phyloP scores from a whole-genome alignment of 2,888 invertebrate species.

The Asteroscopus sphinx region DNA sequence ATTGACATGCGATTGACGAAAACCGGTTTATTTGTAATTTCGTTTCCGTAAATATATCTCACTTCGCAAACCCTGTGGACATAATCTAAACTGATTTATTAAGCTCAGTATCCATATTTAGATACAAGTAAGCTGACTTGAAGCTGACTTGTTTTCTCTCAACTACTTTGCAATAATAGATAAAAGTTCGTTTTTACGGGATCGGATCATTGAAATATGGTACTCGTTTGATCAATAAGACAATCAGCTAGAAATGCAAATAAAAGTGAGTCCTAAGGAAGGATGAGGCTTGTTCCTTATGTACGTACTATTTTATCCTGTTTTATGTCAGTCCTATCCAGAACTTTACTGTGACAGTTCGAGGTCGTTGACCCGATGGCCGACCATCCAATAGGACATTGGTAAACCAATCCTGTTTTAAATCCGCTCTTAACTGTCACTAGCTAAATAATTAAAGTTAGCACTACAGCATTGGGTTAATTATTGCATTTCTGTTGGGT shows the following conservation, averaged over 20 bases:
- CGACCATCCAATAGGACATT: neutral
- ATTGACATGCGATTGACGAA: too few relatives aligned
- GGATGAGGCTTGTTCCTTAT: neutral
- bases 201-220: too few relatives aligned
- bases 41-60: conserved; percentile 27
- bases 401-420: conserved; percentile 7
- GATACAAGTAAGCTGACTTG: conserved; percentile 6
- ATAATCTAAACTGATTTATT: conserved; percentile 15
- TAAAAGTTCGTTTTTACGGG: too few relatives aligned
- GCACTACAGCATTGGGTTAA: conserved; percentile 19
- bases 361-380: conserved; percentile 36
- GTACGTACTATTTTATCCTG: conserved; percentile 1
- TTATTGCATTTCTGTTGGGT: conserved; percentile 16
- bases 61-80: conserved; percentile 11
- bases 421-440: conserved; percentile 15
- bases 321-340: neutral
- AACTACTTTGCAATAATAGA: too few relatives aligned
- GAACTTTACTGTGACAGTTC: neutral
- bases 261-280: too few relatives aligned
- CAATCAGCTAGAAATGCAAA: too few relatives aligned
- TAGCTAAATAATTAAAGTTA: conserved; percentile 27
- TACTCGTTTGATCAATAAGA: too few relatives aligned
- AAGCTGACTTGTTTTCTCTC: neutral
- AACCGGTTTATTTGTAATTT: conserved; percentile 19
- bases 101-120: conserved; percentile 25